phyloP scores from a whole-genome alignment of 2,888 invertebrate genomes.

The Synergus japonicus region DNA sequence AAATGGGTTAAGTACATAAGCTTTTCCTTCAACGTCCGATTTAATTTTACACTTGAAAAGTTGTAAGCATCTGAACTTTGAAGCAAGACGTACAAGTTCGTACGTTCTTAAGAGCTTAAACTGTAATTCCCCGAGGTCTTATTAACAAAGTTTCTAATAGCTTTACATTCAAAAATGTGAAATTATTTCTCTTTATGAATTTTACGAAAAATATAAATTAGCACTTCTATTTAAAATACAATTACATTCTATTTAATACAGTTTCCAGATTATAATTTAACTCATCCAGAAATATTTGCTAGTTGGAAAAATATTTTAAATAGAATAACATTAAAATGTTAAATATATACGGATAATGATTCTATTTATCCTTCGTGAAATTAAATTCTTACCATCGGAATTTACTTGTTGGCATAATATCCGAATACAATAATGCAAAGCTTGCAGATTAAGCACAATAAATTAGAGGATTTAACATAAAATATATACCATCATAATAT shows the following conservation, averaged over 20 bases:
- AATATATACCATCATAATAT: background rate
- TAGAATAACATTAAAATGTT: too few species aligned
- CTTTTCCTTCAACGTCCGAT: background rate
- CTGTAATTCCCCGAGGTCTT: background rate
- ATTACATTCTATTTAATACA: background rate
- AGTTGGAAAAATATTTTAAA: too few species aligned
- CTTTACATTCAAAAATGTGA: background rate
- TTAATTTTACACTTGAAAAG: background rate
- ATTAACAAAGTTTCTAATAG: background rate
- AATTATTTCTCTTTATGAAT: background rate
- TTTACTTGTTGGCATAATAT: background rate
- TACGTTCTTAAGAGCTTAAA: background rate
- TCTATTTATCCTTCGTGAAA: background rate
- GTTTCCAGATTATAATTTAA: background rate
- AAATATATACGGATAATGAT: background rate
- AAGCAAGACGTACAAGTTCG: background rate
- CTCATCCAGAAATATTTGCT: too few species aligned
- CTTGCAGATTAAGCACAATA: background rate
- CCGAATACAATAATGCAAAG: background rate
- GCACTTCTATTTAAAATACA: too few species aligned
- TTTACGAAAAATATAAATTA: too few species aligned
- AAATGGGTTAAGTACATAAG: too few species aligned
- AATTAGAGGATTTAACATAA: background rate
- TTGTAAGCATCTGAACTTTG: background rate
- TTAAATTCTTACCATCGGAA: background rate